Evolutionary conservation across 2,113 vertebrate genomes (phyloP), one percentile per base, ranked within the genome.

Genomic region (Gopherus flavomarginatus): DNA sequence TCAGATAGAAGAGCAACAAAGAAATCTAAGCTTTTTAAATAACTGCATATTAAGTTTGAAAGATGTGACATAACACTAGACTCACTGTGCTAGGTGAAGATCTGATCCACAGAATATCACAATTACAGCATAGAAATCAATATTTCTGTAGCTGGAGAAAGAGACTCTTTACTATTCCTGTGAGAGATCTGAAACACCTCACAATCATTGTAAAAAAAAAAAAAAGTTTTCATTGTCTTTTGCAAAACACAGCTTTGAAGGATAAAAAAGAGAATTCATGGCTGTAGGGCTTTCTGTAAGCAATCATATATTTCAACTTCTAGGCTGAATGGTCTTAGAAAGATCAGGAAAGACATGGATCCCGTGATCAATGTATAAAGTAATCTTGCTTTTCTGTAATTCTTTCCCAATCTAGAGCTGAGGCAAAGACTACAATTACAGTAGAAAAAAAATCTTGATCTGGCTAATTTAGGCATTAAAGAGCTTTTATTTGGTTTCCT

Each of bases 121-220:
- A 96, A 93, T 94, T 90, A 87, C 86, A 95, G 83, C 93, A 92
- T 49, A 88, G 89, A 96, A 96, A 97, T 97, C 89, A 95, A 95
- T 95, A 97, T 97, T 96, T 96, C 78, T 91, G 29, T 79, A 90
- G 88, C 86, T 75, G 35, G 54, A 91, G 84, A 95, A 92, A 89
- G 49, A 91, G 92, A 94, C 72, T 91, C 65, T 96, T 91, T 52
- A 50, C 86, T 91, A 80, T 87, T 92, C 85, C 92, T 95, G 91
- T 84, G 81, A 26, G 75, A 96, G 91, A 94, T 89, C 91, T 93
- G n/a, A 38, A 95, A 93, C 89, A 88, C 87, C 54, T 96, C 92
- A 47, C 69, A 94, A 91, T 86, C 88, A 26, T 90, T 90, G 75
- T 92, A 89, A 94, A 96, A 54, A 88, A 89, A 29, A 29, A 31